These are phyloP conservation scores for Globicephala melas DNA, from an alignment of 2,113 vertebrate genomes.

Conservation along the genomic window DNA sequence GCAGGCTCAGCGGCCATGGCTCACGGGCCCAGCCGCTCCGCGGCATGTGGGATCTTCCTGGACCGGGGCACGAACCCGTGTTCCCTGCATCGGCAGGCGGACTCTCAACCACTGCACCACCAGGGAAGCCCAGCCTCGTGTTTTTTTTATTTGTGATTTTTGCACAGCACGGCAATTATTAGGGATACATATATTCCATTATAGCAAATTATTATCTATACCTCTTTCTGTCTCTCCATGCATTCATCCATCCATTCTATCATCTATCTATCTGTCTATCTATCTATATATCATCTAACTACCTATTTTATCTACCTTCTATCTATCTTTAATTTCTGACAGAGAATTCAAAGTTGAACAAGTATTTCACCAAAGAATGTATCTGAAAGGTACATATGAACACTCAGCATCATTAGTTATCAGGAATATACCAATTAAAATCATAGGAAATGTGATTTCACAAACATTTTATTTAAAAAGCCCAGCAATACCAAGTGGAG, in stretches of 20 bases:
- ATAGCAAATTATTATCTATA: not conserved
- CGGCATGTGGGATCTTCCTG: no score
- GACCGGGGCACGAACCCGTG: no score
- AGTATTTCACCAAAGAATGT: not conserved
- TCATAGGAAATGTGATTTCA: not conserved
- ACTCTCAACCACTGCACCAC: no score
- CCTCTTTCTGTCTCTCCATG: not conserved
- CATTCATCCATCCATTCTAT: not conserved
- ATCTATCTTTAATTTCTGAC: not conserved
- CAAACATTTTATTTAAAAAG: not conserved
- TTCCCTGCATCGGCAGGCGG: no score
- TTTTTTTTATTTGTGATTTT: not conserved
- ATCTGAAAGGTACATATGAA: not conserved
- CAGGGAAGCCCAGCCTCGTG: no score
- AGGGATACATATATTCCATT: not conserved
- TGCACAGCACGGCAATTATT: not conserved
- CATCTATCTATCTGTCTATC: not conserved
- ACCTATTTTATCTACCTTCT: not conserved
- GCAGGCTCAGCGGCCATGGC: no score
- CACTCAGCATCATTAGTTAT: not conserved
- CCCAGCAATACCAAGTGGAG: not conserved
- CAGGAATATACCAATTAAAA: not conserved
- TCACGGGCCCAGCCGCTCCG: no score
- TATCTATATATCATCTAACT: not conserved
- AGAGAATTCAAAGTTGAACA: not conserved